These are phyloP conservation scores for Prosapia bicincta DNA, from an alignment of 2,888 invertebrate genomes.

Conservation along the genomic window DNA sequence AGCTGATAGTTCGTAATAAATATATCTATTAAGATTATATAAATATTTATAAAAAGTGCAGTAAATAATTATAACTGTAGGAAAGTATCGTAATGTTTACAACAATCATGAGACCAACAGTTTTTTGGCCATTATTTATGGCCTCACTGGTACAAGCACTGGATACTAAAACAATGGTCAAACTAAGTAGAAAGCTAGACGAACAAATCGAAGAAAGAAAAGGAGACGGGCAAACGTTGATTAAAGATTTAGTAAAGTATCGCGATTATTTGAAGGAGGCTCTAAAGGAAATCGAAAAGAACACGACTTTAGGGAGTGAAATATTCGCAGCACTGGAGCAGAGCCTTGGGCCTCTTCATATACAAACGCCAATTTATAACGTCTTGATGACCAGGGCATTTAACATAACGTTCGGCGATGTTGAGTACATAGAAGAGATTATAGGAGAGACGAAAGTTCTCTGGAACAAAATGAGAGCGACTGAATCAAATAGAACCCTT, in stretches of 20 bases:
- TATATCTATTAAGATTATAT: no score
- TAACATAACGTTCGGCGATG: constrained; percentile 13
- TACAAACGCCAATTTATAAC: constrained; percentile 8
- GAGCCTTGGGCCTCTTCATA: constrained; percentile 11
- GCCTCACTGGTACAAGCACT: background rate
- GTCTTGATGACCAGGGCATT: constrained; percentile 12
- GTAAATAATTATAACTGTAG: no score
- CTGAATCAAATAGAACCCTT: background rate
- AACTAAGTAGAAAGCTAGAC: constrained; percentile 6
- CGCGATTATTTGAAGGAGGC: constrained; percentile 9
- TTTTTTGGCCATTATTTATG: background rate
- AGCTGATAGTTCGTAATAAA: no score
- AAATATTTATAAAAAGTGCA: no score
- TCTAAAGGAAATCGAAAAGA: constrained; percentile 6
- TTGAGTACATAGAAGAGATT: constrained; percentile 7
- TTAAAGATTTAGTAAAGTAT: constrained; percentile 2
- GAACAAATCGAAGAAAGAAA: constrained; percentile 9
- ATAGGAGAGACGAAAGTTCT: constrained; percentile 8
- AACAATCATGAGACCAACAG: no score
- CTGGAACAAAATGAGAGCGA: constrained; percentile 5
- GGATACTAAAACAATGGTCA: constrained; percentile 8
- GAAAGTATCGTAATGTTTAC: no score
- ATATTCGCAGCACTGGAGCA: constrained; percentile 5
- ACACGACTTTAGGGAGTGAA: constrained; percentile 5
- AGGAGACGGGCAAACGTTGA: constrained; percentile 12